phyloP scores from a whole-genome alignment of 2,888 invertebrate species.

The Oxystoma pomonae region DNA sequence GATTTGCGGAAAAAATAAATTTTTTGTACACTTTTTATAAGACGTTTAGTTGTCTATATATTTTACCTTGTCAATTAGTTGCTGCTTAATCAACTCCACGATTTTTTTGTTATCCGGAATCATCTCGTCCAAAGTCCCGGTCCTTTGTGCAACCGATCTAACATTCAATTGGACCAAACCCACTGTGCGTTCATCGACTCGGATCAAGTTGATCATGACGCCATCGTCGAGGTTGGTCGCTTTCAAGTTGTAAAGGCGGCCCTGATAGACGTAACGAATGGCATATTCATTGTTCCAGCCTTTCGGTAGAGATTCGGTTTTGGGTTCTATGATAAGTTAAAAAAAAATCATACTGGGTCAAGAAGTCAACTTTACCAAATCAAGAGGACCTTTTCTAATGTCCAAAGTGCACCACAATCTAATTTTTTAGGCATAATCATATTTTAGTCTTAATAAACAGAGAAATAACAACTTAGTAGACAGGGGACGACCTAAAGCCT shows the following conservation, averaged over 20 bases:
- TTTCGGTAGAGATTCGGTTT: slow-evolving; percentile 67
- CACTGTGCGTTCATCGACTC: slow-evolving; percentile 48
- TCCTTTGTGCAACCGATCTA: slow-evolving; percentile 36
- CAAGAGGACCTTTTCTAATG: too few relatives aligned
- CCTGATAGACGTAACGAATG: slow-evolving; percentile 66
- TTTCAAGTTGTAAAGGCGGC: slow-evolving; percentile 60
- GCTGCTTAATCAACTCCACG: slow-evolving; percentile 58
- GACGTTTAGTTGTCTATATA: too few relatives aligned
- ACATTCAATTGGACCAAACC: slow-evolving; percentile 48
- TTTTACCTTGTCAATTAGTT: slow-evolving; percentile 66
- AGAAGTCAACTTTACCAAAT: too few relatives aligned
- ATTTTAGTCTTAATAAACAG: too few relatives aligned
- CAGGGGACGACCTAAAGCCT: too few relatives aligned
- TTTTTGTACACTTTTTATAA: too few relatives aligned
- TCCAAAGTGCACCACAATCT: too few relatives aligned
- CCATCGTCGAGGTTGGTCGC: slow-evolving; percentile 46
- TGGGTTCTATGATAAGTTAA: too few relatives aligned
- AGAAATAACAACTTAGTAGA: too few relatives aligned
- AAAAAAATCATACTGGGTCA: too few relatives aligned
- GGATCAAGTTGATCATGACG: slow-evolving; percentile 45
- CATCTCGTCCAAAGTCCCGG: slow-evolving; percentile 58
- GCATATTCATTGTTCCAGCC: slow-evolving; percentile 77
- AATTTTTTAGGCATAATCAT: too few relatives aligned
- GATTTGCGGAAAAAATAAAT: too few relatives aligned
- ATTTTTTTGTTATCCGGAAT: slow-evolving; percentile 63